Base-by-base conservation (phyloP, 1,140 invertebrate genomes). In the Triops cancriformis region DNA sequence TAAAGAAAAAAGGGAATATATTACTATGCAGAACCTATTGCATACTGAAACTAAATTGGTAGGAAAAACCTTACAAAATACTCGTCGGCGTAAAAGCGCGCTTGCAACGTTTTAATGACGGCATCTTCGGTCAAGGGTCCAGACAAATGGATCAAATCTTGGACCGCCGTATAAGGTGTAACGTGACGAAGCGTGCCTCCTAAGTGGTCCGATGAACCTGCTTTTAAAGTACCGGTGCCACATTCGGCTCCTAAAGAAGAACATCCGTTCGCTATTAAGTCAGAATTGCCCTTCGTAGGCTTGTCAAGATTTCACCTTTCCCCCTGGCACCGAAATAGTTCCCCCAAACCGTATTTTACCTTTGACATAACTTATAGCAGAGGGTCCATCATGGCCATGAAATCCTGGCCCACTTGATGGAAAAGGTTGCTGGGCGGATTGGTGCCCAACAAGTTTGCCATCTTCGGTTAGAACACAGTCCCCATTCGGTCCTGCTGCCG, bases 51-150 rank as follows among this genome's bases (percentile, higher is more conserved):
- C n/a, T n/a, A 23, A 6, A 12, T 27, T 76, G 18, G 14, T 74
- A n/a, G 73, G 14, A n/a, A 31, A 75, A 18, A 27, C 91, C 92
- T 92, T 85, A 97, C 95, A 86, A 94, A 95, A 82, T 93, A 95
- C 81, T 94, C 91, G 75, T 92, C 90, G 74, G 91, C 90, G 80
- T 90, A 90, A 85, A 96, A 97, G 80, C 95, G 88, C 12, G 94
- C 90, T 81, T 97, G 94, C 27, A 97, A 88, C 81, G 93, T 94
- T 83, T 94, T 91, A 82, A 97, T 91, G 0, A 98, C 91, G 42
- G 94, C 94, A 83, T 97, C 94, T 84, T 98, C 96, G 14, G 94
- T 98, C 64, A 98, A 89, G 64, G 95, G 95, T 72, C 94, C 94
- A 0, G 92, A 89, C 78, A 97, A 86, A 85, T 97, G 94, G 84